Evolutionary conservation across 2,888 invertebrate species (phyloP).

Genomic region (Salticus scenicus): DNA sequence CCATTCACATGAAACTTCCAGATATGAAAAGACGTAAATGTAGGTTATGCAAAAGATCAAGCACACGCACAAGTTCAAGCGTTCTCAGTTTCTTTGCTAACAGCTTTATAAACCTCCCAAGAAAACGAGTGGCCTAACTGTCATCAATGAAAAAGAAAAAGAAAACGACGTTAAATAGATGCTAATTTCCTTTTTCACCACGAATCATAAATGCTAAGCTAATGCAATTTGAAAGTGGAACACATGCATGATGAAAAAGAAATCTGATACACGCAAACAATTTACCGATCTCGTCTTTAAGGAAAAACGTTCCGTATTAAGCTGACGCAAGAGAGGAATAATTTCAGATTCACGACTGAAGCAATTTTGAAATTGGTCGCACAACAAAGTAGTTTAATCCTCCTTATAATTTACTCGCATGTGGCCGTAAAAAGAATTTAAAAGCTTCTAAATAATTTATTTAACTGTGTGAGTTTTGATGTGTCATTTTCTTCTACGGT

Average conservation of each 20-base stretch:
- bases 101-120: constrained; percentile 1
- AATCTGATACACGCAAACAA: background rate
- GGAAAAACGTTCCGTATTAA: background rate
- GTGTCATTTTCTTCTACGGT: too few relatives aligned
- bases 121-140: background rate
- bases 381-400: too few relatives aligned
- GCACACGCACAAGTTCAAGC: background rate
- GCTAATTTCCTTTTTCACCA: background rate
- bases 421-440: too few relatives aligned
- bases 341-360: too few relatives aligned
- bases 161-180: background rate
- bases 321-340: too few relatives aligned
- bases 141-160: background rate
- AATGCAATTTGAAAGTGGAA: constrained; percentile 12
- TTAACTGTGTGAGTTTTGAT: too few relatives aligned
- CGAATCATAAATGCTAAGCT: background rate
- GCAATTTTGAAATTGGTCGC: too few relatives aligned
- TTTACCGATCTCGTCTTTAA: background rate
- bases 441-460: too few relatives aligned
- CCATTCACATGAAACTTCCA: too few relatives aligned
- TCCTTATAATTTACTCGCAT: too few relatives aligned
- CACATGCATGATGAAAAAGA: background rate
- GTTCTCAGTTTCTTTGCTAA: background rate
- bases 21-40: too few relatives aligned
- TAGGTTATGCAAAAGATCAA: constrained; percentile 1